phyloP scores from a whole-genome alignment of 2,113 vertebrate genomes.

The Limnothrissa miodon region DNA sequence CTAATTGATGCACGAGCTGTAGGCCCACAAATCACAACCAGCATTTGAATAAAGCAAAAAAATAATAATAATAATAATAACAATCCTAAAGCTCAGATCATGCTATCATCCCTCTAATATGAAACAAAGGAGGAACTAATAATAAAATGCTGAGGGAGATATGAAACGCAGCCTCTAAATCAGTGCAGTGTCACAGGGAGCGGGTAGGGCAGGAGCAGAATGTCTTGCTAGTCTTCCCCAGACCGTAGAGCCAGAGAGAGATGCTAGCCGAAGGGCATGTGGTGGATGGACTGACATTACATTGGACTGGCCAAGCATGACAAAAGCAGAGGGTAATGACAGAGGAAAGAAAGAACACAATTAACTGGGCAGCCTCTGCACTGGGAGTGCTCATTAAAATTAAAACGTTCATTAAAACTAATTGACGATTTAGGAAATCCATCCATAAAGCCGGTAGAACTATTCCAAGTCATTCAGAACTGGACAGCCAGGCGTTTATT shows the following conservation, averaged over 20 bases:
- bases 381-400: conserved; percentile 71
- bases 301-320: conserved; percentile 8
- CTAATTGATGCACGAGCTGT: conserved; percentile 60
- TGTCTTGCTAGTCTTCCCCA: not conserved
- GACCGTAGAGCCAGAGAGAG: not conserved
- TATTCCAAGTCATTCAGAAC: not conserved
- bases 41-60: conserved; percentile 52
- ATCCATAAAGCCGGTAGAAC: conserved; percentile 42
- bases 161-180: not conserved
- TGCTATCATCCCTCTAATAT: not conserved
- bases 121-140: conserved; percentile 5
- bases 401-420: conserved; percentile 76
- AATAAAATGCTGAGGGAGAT: not conserved
- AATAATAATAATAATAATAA: too few species aligned
- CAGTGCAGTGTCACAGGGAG: not conserved
- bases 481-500: not conserved
- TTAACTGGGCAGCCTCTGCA: conserved; percentile 49
- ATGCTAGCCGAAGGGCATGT: conserved; percentile 3
- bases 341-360: conserved; percentile 43
- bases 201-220: not conserved
- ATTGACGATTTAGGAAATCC: conserved; percentile 70
- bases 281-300: conserved; percentile 20
- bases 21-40: conserved; percentile 56
- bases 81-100: conserved; percentile 64
- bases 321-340: not conserved